These are phyloP conservation scores for Lycodopsis pacificus DNA, from an alignment of 2,797 vertebrate genomes.

Conservation along the genomic window DNA sequence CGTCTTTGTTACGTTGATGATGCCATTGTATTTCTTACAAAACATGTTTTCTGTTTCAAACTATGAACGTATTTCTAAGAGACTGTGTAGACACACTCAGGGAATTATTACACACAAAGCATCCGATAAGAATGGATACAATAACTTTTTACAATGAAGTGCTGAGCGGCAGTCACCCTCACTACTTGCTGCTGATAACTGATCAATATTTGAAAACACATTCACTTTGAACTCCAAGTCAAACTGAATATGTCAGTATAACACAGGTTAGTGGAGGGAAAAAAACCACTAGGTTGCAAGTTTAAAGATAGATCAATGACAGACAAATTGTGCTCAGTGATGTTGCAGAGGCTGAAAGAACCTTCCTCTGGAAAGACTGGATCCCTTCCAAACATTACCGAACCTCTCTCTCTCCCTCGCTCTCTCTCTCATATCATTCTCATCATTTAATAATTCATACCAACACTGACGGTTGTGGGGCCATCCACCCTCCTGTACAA, in stretches of 20 bases:
- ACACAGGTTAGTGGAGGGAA: background rate
- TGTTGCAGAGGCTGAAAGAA: background rate
- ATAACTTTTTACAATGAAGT: background rate
- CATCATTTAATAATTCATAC: slow-evolving; percentile 53
- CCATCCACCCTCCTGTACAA: slow-evolving; percentile 24
- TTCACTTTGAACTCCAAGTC: slow-evolving; percentile 7
- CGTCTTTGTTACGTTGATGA: background rate
- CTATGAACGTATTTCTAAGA: background rate
- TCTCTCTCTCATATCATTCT: slow-evolving; percentile 9
- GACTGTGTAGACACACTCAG: background rate
- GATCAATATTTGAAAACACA: slow-evolving; percentile 9
- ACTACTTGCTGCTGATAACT: background rate
- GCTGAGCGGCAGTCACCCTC: background rate
- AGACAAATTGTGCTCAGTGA: background rate
- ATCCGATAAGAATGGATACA: background rate
- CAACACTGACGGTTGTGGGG: slow-evolving; percentile 13
- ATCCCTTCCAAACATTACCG: background rate
- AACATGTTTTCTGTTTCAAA: background rate
- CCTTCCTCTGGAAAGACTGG: background rate
- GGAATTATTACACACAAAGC: background rate
- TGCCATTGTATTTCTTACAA: background rate
- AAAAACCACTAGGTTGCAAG: background rate
- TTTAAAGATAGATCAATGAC: slow-evolving; percentile 13
- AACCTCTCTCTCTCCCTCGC: background rate
- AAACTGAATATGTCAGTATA: background rate